Conservation (phyloP, 2,113 vertebrate species). For the Isurus oxyrinchus region DNA sequence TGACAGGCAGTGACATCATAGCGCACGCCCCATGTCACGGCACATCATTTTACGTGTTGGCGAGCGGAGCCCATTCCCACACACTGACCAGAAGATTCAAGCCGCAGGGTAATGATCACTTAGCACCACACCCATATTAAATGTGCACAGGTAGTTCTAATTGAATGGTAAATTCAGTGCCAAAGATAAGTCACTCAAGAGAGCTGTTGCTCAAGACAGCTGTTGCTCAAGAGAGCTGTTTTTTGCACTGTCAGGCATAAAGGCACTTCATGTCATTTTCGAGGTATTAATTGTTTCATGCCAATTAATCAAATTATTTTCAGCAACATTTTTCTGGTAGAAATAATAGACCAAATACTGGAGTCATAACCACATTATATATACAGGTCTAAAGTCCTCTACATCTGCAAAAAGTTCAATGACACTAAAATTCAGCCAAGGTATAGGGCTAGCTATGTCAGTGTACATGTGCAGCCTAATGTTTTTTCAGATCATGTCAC, state of each 20-base stretch:
- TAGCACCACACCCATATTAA: background rate
- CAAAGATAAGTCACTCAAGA: background rate
- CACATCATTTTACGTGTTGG: too few relatives aligned
- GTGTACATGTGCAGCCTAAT: background rate
- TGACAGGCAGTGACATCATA: too few relatives aligned
- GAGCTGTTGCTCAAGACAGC: background rate
- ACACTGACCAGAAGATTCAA: background rate
- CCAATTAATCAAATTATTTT: conserved; percentile 14
- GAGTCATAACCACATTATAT: background rate
- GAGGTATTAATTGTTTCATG: background rate
- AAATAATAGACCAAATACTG: background rate
- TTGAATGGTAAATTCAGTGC: background rate
- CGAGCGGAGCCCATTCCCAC: too few relatives aligned
- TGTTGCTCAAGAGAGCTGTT: background rate
- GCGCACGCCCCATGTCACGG: too few relatives aligned
- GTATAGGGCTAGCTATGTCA: background rate
- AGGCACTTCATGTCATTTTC: background rate
- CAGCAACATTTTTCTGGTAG: background rate
- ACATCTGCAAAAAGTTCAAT: background rate
- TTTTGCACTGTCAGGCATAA: background rate
- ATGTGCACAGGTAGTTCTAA: background rate
- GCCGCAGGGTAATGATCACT: too few relatives aligned
- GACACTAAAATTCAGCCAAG: background rate
- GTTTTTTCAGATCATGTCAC: background rate
- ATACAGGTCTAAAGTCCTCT: background rate